A percentile compares a stretch with the other conserved stretches of the same genome.
Evolutionary conservation across 2,888 invertebrate species (phyloP).

Genomic region (Acanthosoma haemorrhoidale): DNA sequence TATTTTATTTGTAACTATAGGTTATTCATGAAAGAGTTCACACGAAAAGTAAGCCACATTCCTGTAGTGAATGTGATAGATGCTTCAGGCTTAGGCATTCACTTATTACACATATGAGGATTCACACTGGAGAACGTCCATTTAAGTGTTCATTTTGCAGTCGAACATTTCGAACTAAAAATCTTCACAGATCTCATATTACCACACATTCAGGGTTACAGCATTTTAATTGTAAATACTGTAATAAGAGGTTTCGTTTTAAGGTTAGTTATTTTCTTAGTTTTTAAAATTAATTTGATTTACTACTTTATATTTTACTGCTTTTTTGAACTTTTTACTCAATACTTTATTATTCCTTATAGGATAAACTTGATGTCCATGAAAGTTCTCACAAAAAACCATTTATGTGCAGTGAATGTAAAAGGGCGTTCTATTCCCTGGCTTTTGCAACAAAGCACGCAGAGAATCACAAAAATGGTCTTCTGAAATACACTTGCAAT

Average conservation of each 20-base stretch:
- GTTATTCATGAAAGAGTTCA: constrained; percentile 22
- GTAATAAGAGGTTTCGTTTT: constrained; percentile 6
- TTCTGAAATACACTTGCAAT: constrained; percentile 15
- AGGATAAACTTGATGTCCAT: constrained; percentile 13
- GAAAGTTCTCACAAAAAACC: constrained; percentile 15
- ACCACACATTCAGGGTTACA: neutral
- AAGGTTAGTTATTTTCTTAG: neutral
- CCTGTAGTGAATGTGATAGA: constrained; percentile 22
- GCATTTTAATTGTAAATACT: constrained; percentile 11
- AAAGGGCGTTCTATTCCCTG: constrained; percentile 19
- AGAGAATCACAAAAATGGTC: constrained; percentile 23
- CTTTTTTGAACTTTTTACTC: neutral
- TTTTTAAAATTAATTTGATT: neutral
- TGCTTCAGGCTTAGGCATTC: constrained; percentile 23
- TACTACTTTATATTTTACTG: neutral
- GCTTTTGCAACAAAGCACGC: constrained; percentile 11
- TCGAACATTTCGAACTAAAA: constrained; percentile 13
- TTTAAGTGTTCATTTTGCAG: constrained; percentile 18
- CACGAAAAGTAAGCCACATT: constrained; percentile 25
- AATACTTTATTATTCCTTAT: neutral
- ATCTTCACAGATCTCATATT: constrained; percentile 14
- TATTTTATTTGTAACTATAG: neutral
- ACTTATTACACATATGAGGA: constrained; percentile 14
- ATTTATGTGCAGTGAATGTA: constrained; percentile 11
- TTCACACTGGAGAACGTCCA: constrained; percentile 22